These are phyloP conservation scores for Nesidiocoris tenuis DNA, from an alignment of 2,888 invertebrate genomes.

Conservation along the genomic window DNA sequence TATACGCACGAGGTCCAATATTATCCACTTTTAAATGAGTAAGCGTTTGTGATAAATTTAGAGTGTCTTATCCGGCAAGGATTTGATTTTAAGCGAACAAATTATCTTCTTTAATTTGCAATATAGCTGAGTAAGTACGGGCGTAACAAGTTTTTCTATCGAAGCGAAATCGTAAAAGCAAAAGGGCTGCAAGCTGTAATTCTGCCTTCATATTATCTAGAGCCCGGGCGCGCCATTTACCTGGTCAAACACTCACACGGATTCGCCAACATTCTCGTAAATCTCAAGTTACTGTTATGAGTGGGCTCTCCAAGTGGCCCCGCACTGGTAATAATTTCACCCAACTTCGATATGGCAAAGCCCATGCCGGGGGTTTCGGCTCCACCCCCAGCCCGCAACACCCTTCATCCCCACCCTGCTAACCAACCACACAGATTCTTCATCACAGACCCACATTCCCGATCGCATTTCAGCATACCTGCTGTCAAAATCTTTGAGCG, in stretches of 20 bases:
- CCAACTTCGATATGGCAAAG: conserved; percentile 38
- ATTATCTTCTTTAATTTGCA: too few species aligned
- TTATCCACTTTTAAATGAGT: too few species aligned
- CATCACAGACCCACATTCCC: neutral
- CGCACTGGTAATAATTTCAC: conserved; percentile 31
- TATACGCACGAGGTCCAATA: too few species aligned
- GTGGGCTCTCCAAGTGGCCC: conserved; percentile 26
- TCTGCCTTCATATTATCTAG: too few species aligned
- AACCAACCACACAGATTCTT: neutral
- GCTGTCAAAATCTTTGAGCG: conserved; percentile 21
- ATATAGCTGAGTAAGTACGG: too few species aligned
- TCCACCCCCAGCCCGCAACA: too few species aligned
- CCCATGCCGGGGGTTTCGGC: neutral
- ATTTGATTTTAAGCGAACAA: too few species aligned
- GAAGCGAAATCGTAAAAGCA: too few species aligned
- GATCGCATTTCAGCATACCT: conserved; percentile 13
- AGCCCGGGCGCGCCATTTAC: neutral
- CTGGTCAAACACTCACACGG: conserved; percentile 12
- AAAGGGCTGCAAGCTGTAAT: too few species aligned
- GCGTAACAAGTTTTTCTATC: too few species aligned
- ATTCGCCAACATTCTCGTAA: conserved; percentile 11
- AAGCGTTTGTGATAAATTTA: too few species aligned
- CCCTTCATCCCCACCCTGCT: neutral
- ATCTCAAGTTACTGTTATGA: conserved; percentile 41
- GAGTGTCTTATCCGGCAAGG: too few species aligned